Base-by-base conservation (phyloP, 2,113 vertebrate genomes). In the Fulica atra region DNA sequence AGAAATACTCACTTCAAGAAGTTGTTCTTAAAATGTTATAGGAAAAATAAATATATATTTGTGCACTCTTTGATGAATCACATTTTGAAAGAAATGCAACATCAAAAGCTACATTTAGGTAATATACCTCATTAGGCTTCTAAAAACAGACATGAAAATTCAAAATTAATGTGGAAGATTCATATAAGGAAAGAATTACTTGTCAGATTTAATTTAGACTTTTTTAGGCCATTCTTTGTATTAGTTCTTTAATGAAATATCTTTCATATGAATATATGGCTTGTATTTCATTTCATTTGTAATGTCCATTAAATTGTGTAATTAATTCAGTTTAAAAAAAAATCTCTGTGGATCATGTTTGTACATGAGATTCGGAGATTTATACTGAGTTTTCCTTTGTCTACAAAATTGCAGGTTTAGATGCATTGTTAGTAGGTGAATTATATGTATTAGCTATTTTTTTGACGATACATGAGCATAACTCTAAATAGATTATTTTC, bases 31-130 rank as follows among this genome's bases (percentile, higher is more conserved):
- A 92, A 57, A 87, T 56, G 18, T 31, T 81, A 24, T 3, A 70
- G 40, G 35, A 70, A 80, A 88, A 95, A 79, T 70, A 86, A 92
- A 44, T 44, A 86, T 76, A 38, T n/a, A 66, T 93, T 86, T 89
- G 56, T 82, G 35, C 16, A 25, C 28, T 53, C 7, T 66, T 63
- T 80, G 42, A 38, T 87, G 50, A 84, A 73, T 89, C 16, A 60
- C 16, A 29, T 81, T 93, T 93, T 86, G 78, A 92, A 60, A 12
- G 64, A 90, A 92, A 93, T 78, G 48, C 51, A 86, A 66, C 74
- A 65, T 88, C 65, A 93, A 88, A 95, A 71, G 44, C n/a, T 64
- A 78, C 56, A 69, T 57, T 83, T 96, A 78, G 53, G 78, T 91
- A 91, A 72, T 83, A 78, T 73, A 68, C 25, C 33, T 81, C 80